Percentiles rank a stretch among this genome's conserved stretches.
phyloP scores from a whole-genome alignment of 2,888 invertebrate genomes.

The Drosophila siamana region DNA sequence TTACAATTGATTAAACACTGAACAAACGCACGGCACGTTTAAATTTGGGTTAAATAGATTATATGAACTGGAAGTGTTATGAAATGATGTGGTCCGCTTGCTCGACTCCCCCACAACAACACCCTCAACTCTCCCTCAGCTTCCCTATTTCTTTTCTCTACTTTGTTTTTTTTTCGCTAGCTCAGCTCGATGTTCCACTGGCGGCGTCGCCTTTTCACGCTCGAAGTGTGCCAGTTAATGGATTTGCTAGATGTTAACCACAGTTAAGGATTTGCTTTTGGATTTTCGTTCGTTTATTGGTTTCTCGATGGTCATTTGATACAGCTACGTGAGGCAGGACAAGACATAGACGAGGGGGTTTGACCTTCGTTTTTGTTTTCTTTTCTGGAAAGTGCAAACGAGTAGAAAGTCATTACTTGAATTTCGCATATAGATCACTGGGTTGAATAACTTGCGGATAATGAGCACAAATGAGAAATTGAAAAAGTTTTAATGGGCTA shows the following conservation, averaged over 20 bases:
- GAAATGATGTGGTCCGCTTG: conserved; percentile 74
- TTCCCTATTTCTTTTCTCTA: neutral
- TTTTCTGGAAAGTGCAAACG: conserved; percentile 1
- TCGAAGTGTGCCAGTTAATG: conserved; percentile 76
- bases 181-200: conserved; percentile 24
- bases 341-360: neutral
- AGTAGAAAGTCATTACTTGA: conserved; percentile 28
- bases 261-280: conserved; percentile 60
- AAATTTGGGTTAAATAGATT: conserved; percentile 83
- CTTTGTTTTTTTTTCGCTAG: conserved; percentile 39
- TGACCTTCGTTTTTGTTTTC: conserved; percentile 38
- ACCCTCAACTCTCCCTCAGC: neutral
- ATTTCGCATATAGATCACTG: conserved; percentile 13
- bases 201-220: conserved; percentile 66
- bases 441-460: conserved; percentile 16
- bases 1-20: conserved; percentile 83
- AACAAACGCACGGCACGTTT: conserved; percentile 79
- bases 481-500: conserved; percentile 18
- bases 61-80: conserved; percentile 82
- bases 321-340: conserved; percentile 40
- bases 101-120: conserved; percentile 7
- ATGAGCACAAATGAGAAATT: conserved; percentile 20
- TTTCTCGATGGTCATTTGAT: conserved; percentile 49
- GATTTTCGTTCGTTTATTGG: conserved; percentile 34
- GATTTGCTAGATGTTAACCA: conserved; percentile 76